Evolutionary conservation across 2,113 vertebrate genomes (phyloP).

Genomic region (Serilophus lunatus): DNA sequence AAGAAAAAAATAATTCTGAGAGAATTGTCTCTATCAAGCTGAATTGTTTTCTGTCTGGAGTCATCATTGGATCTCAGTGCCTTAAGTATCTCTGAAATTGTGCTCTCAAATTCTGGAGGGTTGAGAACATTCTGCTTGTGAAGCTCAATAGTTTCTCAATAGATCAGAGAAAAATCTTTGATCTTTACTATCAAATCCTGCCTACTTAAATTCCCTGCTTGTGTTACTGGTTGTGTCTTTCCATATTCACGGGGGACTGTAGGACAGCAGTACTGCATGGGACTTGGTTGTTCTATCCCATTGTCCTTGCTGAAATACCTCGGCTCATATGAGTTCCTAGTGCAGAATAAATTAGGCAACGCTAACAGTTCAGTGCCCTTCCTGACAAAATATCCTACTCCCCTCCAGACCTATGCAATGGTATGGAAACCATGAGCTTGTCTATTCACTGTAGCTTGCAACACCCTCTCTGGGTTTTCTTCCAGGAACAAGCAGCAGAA

Average conservation of each 20-base stretch:
- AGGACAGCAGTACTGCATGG: background rate
- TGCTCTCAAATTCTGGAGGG: background rate
- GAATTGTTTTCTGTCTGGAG: background rate
- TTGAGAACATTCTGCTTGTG: background rate
- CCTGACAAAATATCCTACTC: background rate
- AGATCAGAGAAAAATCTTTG: background rate
- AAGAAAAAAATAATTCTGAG: background rate
- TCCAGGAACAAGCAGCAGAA: background rate
- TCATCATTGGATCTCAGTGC: background rate
- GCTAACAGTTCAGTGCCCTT: background rate
- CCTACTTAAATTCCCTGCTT: background rate
- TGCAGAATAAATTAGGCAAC: background rate
- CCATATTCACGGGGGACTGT: background rate
- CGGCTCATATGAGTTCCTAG: background rate
- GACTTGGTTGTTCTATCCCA: background rate
- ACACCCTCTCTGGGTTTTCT: background rate
- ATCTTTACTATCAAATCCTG: background rate
- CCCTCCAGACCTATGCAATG: background rate
- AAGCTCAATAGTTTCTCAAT: background rate
- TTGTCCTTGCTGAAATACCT: background rate
- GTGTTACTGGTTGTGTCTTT: background rate
- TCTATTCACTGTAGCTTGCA: background rate
- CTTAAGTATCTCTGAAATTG: background rate
- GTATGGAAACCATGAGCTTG: background rate
- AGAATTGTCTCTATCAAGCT: background rate